These are phyloP conservation scores for Chelidonichthys spinosus DNA, from an alignment of 2,797 vertebrate genomes.

Conservation along the genomic window DNA sequence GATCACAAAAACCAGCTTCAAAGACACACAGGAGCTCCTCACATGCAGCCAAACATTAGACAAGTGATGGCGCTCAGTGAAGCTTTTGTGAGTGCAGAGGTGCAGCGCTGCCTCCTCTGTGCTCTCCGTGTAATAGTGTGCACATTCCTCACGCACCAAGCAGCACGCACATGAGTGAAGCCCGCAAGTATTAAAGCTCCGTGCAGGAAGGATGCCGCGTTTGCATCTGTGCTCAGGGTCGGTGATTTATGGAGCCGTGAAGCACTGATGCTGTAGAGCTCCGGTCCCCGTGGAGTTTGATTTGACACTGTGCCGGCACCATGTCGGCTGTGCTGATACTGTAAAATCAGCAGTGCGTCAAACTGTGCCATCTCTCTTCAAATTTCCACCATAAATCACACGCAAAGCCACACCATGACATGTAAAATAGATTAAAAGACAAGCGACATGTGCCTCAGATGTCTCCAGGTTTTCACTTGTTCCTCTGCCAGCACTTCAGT, in stretches of 20 bases:
- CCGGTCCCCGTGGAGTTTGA: constrained; percentile 25
- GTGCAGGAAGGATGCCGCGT: constrained; percentile 19
- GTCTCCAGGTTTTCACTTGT: constrained; percentile 17
- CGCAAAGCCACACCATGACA: constrained; percentile 13
- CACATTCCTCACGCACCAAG: neutral
- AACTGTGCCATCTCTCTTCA: constrained; percentile 17
- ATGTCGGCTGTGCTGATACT: constrained; percentile 41
- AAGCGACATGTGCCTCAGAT: constrained; percentile 6
- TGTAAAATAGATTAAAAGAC: constrained; percentile 57
- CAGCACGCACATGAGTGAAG: neutral
- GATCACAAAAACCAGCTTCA: too few species aligned
- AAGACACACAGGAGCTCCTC: neutral
- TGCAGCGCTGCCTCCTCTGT: neutral
- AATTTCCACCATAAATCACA: constrained; percentile 34
- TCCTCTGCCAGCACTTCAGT: constrained; percentile 25
- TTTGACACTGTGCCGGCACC: neutral
- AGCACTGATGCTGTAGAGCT: constrained; percentile 20
- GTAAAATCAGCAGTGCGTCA: constrained; percentile 35
- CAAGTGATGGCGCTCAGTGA: too few species aligned
- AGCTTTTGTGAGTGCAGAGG: constrained; percentile 1
- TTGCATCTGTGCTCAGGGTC: neutral
- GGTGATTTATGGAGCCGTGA: constrained; percentile 57
- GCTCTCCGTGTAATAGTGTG: neutral
- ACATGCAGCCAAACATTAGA: neutral
- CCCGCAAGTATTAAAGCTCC: constrained; percentile 21